phyloP scores from a whole-genome alignment of 2,113 vertebrate species.

The Plectropomus leopardus region DNA sequence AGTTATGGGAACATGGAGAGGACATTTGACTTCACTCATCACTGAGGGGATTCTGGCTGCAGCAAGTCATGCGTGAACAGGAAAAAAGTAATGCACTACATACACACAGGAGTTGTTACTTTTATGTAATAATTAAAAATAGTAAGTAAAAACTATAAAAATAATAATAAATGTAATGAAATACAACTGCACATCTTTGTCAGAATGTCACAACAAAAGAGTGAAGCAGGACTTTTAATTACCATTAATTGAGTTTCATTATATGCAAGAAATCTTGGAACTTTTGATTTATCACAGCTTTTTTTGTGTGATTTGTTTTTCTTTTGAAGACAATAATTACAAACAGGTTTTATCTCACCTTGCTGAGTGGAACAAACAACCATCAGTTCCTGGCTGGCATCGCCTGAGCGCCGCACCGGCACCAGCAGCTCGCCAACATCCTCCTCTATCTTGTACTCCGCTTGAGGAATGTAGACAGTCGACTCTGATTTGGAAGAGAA shows the following conservation, averaged over 20 bases:
- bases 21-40: background rate
- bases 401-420: slow-evolving; percentile 87
- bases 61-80: background rate
- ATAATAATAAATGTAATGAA: background rate
- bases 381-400: slow-evolving; percentile 88
- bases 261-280: background rate
- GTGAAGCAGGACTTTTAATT: background rate
- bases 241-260: background rate
- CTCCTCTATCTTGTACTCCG: slow-evolving; percentile 88
- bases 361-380: slow-evolving; percentile 90
- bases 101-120: background rate
- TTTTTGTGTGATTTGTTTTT: background rate
- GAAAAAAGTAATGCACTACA: background rate
- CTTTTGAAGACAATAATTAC: background rate
- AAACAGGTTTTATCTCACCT: slow-evolving; percentile 76
- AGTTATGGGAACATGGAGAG: slow-evolving; percentile 18
- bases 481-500: slow-evolving; percentile 84
- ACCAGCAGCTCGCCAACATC: slow-evolving; percentile 88
- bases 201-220: background rate
- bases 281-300: background rate
- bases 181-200: background rate
- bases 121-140: background rate
- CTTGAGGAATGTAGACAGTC: slow-evolving; percentile 89
- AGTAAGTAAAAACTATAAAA: background rate
- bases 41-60: background rate